These are phyloP conservation scores for Drosophila suboccidentalis DNA, from an alignment of 2,888 invertebrate genomes.

Conservation along the genomic window DNA sequence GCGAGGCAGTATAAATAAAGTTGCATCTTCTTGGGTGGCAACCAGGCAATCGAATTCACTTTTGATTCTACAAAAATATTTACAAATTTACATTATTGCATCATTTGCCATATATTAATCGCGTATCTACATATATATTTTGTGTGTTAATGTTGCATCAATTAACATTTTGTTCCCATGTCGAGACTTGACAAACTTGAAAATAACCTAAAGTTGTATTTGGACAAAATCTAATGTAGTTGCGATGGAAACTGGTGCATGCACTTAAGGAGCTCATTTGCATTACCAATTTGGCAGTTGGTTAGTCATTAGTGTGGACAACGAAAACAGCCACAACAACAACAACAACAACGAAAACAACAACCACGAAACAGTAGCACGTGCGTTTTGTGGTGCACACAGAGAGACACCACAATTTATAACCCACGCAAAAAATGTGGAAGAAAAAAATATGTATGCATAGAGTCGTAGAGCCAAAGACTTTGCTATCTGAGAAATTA, in stretches of 20 bases:
- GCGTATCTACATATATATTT: not conserved
- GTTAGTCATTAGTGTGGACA: conserved; percentile 54
- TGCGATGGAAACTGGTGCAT: conserved; percentile 46
- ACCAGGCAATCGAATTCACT: not conserved
- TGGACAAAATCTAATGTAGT: conserved; percentile 16
- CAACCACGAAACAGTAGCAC: conserved; percentile 65
- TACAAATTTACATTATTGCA: not conserved
- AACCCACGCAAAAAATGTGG: conserved; percentile 66
- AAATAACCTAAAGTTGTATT: conserved; percentile 24
- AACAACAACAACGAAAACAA: conserved; percentile 4
- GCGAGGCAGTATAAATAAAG: conserved; percentile 35
- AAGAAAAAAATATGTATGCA: conserved; percentile 12
- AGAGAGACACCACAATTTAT: conserved; percentile 56
- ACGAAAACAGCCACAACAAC: too few relatives aligned
- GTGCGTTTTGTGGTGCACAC: conserved; percentile 54
- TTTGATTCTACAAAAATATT: not conserved
- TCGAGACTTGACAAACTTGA: conserved; percentile 3
- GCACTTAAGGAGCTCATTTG: conserved; percentile 65
- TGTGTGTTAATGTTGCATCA: not conserved
- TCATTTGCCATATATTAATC: not conserved
- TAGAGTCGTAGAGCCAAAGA: conserved; percentile 6
- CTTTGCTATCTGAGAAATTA: conserved; percentile 71
- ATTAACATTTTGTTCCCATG: conserved; percentile 31
- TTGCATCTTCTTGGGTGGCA: not conserved
- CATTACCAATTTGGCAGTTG: conserved; percentile 57